These are phyloP conservation scores for Cheirogaleus major DNA, from an alignment of 2,797 vertebrate species.

Conservation along the genomic window DNA sequence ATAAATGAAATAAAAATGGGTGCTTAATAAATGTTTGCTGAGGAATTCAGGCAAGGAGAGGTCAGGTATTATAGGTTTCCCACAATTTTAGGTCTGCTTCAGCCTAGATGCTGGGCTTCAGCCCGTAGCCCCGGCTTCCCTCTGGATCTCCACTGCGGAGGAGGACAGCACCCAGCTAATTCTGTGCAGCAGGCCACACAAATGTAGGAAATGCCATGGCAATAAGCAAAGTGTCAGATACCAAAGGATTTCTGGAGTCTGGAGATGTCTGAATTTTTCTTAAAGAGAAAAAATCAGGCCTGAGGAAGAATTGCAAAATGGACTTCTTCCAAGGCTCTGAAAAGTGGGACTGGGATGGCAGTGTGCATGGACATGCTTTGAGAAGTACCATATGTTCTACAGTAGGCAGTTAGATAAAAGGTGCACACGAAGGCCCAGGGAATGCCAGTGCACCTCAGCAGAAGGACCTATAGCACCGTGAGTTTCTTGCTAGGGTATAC, in stretches of 20 bases:
- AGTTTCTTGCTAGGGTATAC: background rate
- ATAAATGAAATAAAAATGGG: background rate
- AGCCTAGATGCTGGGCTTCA: background rate
- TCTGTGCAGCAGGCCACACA: background rate
- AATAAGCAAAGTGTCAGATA: background rate
- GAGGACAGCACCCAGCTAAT: background rate
- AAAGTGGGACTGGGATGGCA: background rate
- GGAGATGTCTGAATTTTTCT: background rate
- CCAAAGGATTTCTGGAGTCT: background rate
- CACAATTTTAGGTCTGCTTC: background rate
- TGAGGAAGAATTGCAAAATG: background rate
- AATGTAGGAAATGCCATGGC: background rate
- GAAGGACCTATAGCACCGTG: background rate
- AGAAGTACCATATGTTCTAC: background rate
- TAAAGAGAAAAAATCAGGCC: background rate
- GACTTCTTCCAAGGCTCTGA: background rate
- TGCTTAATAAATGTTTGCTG: background rate
- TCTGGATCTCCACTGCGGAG: background rate
- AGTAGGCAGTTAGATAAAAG: background rate
- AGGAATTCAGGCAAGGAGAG: background rate
- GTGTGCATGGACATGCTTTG: background rate
- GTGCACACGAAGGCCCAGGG: background rate
- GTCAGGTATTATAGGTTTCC: background rate
- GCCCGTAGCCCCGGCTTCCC: background rate
- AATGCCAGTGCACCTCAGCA: background rate